Evolutionary conservation across 2,797 vertebrate species (phyloP), one percentile per base, ranked within the genome.

Genomic region (Balearica regulorum): DNA sequence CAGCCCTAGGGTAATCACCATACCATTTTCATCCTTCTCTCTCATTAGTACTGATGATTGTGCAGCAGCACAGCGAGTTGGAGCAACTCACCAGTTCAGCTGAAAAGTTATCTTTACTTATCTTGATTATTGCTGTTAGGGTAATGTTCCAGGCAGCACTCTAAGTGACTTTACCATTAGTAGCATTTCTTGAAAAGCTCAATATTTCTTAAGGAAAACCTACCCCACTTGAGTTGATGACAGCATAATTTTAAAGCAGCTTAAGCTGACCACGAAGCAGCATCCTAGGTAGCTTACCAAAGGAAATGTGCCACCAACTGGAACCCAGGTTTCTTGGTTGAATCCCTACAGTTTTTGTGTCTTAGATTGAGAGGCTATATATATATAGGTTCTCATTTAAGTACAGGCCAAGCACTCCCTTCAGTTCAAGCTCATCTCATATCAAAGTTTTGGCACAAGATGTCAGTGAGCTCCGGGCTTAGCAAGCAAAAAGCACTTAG

Each of bases 1-100:
- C 44, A 81, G 26, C 31, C 46, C 31, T 8, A 24, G 44, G 31
- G 20, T 9, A 29, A 14, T n/a, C 43, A 77, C 22, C 44, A 8
- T 9, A n/a, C 3, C 16, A 2, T 31, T 69, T 51, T 31, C 44
- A 77, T 35, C 39, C 35, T 58, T 41, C 28, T 55, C 17, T 57
- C 20, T 65, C 5, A 0, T 5, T 9, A 5, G 21, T 26, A 28
- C 33, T 49, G 13, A 11, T 5, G 20, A 19, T 0, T 54, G 11
- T 33, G 46, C 51, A 83, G 54, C 29, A 55, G 41, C 62, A 35
- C 35, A 46, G n/a, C 0, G 6, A 80, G 24, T 5, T 72, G 60
- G 15, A 80, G 44, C 25, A 69, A 5, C 21, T 83, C 75, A 29
- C 8, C 11, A 33, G 44, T 48, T 82, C 43, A 51, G n/a, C 24